Evolutionary conservation across 53 echinoderm and acorn worm species (phyloP).

Genomic region (Hippasteria phrygiana): DNA sequence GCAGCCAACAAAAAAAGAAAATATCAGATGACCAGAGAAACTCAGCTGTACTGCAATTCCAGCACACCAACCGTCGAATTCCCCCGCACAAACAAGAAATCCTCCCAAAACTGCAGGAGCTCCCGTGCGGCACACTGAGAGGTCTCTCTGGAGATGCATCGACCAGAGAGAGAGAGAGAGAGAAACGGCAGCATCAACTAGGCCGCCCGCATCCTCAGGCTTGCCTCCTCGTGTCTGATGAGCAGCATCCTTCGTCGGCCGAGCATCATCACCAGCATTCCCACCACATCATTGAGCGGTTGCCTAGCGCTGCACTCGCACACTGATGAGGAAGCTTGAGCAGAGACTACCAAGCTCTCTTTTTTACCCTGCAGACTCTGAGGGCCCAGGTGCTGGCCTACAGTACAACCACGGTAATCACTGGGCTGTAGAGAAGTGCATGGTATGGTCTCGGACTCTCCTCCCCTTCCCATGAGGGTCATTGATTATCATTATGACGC

Average conservation of each 20-base stretch:
- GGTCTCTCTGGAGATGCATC: background rate
- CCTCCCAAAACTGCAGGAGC: background rate
- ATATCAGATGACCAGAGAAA: background rate
- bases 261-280: background rate
- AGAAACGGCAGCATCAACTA: background rate
- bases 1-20: background rate
- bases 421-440: slow-evolving; percentile 6
- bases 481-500: slow-evolving; percentile 54
- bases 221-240: background rate
- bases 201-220: slow-evolving; percentile 4
- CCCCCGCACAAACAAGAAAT: background rate
- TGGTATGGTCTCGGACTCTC: slow-evolving; percentile 34
- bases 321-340: background rate
- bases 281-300: background rate
- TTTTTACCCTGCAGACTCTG: too few relatives aligned
- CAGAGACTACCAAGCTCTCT: background rate
- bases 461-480: slow-evolving; percentile 20
- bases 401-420: slow-evolving; percentile 15
- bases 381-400: too few relatives aligned
- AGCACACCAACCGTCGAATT: background rate
- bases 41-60: background rate
- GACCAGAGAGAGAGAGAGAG: too few relatives aligned
- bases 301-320: background rate
- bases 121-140: background rate
- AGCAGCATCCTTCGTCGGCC: background rate